phyloP scores from a whole-genome alignment of 2,113 vertebrate genomes.

The Scolopax mira region DNA sequence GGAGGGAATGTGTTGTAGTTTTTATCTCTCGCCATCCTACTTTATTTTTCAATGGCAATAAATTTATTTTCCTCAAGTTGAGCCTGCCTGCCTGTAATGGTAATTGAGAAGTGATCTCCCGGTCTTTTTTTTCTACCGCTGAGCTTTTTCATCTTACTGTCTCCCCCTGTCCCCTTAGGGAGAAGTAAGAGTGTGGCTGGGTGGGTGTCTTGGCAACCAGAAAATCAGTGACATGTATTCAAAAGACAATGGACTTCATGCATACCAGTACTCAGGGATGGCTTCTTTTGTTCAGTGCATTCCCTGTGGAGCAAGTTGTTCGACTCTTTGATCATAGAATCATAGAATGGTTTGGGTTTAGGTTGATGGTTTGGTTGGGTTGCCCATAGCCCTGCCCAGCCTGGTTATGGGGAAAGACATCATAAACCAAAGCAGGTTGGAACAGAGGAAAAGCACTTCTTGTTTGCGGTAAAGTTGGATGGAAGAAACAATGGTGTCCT shows the following conservation, averaged over 20 bases:
- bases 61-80: neutral
- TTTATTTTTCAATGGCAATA: neutral
- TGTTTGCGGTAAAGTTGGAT: rapidly evolving
- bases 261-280: neutral
- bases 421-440: neutral
- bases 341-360: too few relatives aligned
- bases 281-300: neutral
- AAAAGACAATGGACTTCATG: neutral
- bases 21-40: neutral
- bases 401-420: too few relatives aligned
- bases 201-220: neutral
- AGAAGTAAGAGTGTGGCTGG: neutral
- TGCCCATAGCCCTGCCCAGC: too few relatives aligned
- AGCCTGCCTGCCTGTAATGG: neutral
- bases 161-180: neutral
- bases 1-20: neutral
- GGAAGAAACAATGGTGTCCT: neutral
- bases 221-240: neutral
- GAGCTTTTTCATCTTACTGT: neutral
- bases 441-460: neutral
- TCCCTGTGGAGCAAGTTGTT: neutral
- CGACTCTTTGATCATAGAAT: neutral
- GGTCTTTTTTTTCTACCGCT: neutral
- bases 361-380: too few relatives aligned
- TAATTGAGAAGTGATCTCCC: neutral